Base-by-base conservation (phyloP, 2,888 invertebrate species). In the Thysanoteuthis rhombus region DNA sequence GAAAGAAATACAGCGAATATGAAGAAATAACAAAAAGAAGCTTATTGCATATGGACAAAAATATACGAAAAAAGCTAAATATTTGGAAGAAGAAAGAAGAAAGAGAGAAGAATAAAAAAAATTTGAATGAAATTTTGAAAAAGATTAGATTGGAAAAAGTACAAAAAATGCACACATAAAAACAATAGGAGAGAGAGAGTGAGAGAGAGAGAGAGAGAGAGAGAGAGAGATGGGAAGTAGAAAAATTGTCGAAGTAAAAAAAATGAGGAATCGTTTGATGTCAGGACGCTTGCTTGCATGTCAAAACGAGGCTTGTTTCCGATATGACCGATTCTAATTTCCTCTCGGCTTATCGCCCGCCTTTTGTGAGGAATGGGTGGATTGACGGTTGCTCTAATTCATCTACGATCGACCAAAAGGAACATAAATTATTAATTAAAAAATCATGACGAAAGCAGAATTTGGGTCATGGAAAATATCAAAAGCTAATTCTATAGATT, bases 321-420 rank as follows among this genome's bases (percentile, higher is more conserved):
- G 75, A 36, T 75, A n/a, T 75, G 75, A 75, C 75, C 75, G n/a
- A 16, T 75, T 75, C 75, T 75, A 75, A 75, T 75, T 75, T 75
- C 75, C 75, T 75, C 12, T 75, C 75, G 75, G n/a, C 75, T 75
- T 75, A 75, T 75, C 75, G n/a, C 75, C 16, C n/a, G 36, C 75
- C 75, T 16, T 75, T 75, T 75, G 75, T 75, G 36, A 75, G 75
- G 36, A 75, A 75, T 3, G 19, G 75, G 36, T 36, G 75, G 16
- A n/a, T 10, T 75, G 75, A 75, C 75, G 36, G 2, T 52, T 52
- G 52, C 52, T 52, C 52, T n/a, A n/a, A 75, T 75, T 75, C 75
- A 75, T 75, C n/a, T 75, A 75, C 75, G 75, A 75, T n/a, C 75
- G 75, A 75, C n/a, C n/a, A 75, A 75, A 75, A 75, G 75, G n/a